These are phyloP conservation scores for Diphyllodes magnificus DNA, from an alignment of 2,113 vertebrate species.

Conservation along the genomic window DNA sequence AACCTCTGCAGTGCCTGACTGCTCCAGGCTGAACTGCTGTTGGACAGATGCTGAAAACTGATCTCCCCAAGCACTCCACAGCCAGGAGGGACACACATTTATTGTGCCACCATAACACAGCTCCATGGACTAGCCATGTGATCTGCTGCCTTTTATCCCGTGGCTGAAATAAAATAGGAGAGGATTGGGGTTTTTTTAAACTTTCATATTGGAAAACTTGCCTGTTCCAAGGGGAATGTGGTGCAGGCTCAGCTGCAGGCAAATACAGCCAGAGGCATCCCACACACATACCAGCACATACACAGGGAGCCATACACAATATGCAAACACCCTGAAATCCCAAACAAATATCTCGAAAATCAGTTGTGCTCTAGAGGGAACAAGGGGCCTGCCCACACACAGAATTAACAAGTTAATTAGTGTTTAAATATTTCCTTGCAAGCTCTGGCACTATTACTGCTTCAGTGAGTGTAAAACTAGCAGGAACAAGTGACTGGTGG, in stretches of 20 bases:
- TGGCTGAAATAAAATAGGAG: not conserved
- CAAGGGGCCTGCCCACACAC: slow-evolving; percentile 16
- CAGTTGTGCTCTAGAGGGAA: slow-evolving; percentile 14
- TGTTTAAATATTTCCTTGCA: slow-evolving; percentile 15
- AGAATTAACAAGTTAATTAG: slow-evolving; percentile 49
- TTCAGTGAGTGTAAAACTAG: not conserved
- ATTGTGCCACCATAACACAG: not conserved
- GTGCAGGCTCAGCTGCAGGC: slow-evolving; percentile 10
- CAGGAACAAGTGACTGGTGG: not conserved
- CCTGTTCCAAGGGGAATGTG: not conserved
- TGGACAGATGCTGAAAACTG: not conserved
- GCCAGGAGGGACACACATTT: not conserved
- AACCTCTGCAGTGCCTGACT: not conserved
- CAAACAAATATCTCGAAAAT: slow-evolving; percentile 14
- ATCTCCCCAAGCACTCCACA: not conserved
- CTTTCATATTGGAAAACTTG: not conserved
- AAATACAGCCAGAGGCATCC: slow-evolving; percentile 6
- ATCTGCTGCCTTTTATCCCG: not conserved
- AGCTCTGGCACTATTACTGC: not conserved
- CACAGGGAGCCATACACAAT: not conserved
- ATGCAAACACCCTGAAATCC: slow-evolving; percentile 35
- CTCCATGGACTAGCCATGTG: not conserved
- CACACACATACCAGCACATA: slow-evolving; percentile 43
- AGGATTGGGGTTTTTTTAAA: not conserved
- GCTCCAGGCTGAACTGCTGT: not conserved